phyloP scores from a whole-genome alignment of 23 tunicate genomes.

The Corella eumyota region DNA sequence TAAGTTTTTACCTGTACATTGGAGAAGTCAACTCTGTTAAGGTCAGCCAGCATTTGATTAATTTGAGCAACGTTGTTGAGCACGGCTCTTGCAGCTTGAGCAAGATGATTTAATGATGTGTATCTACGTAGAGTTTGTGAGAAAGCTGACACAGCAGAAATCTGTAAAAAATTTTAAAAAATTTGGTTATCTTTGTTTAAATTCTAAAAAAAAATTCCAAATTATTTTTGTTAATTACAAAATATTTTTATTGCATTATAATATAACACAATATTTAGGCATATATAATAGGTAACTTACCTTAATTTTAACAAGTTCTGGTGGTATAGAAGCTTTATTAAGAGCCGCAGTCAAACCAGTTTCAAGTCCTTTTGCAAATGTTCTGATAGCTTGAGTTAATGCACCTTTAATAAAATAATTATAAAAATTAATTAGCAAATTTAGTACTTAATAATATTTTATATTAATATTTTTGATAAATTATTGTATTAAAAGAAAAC shows the following conservation, averaged over 20 bases:
- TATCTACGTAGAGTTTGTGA: conserved; percentile 93
- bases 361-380: conserved; percentile 91
- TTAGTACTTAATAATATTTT: no score
- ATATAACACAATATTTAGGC: not conserved
- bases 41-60: conserved; percentile 90
- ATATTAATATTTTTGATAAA: no score
- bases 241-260: not conserved
- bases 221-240: not conserved
- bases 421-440: no score
- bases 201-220: not conserved
- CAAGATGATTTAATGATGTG: conserved; percentile 98
- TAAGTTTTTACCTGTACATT: conserved; percentile 69
- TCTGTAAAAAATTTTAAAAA: conserved; percentile 16
- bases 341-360: conserved; percentile 24
- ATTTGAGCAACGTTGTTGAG: conserved; percentile 69
- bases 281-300: no score
- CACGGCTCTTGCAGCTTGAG: conserved; percentile 96
- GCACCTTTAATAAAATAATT: conserved; percentile 56
- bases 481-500: no score
- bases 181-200: no score
- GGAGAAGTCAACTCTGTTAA: conserved; percentile 83
- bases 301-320: conserved; percentile 49
- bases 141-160: conserved; percentile 94
- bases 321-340: conserved; percentile 36
- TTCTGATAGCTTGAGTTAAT: conserved; percentile 77